Evolutionary conservation across 1,140 invertebrate species (phyloP), one percentile per base, ranked within the genome.

Genomic region (Dendroctonus valens): DNA sequence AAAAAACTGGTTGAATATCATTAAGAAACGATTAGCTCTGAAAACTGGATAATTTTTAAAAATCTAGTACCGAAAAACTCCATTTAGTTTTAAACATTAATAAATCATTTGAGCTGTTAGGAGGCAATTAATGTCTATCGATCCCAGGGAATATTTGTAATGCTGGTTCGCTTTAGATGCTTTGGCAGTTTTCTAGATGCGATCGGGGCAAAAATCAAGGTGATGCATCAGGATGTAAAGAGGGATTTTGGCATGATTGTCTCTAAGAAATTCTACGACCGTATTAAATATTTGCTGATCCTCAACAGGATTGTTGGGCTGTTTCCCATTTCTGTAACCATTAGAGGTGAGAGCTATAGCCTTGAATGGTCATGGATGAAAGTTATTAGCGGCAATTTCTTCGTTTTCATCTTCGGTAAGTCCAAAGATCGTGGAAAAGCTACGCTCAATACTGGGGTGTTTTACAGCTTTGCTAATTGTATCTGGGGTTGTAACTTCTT

Each of bases 321-420:
- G 14, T 65, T 65, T 65, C 63, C 63, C 6, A 54, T 65, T 41
- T 49, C 63, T 15, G 63, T 65, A 37, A 14, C 12, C 44, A 15
- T 7, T 3, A 58, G 26, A 2, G 42, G 38, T 14, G 54, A 53
- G n/a, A 26, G 11, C 15, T 65, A 65, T 37, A 52, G 7, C 5
- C 48, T 65, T 8, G 7, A 59, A 39, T 65, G 54, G 54, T 65
- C 63, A 11, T 65, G 63, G 63, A 40, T 65, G 7, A 65, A 51
- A 58, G 54, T 65, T 14, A 58, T 65, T 41, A 41, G 49, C 12
- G 55, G 54, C 5, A 59, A 59, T 49, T 9, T 65, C 7, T 51
- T 58, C 7, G 54, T 59, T 1, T 37, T 65, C 5, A 5, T 52
- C 0, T 59, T 41, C 38, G 57, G 63, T 65, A 53, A 57, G 59